Conservation (phyloP, 2,797 vertebrate species). For the Kryptolebias ocellatus region DNA sequence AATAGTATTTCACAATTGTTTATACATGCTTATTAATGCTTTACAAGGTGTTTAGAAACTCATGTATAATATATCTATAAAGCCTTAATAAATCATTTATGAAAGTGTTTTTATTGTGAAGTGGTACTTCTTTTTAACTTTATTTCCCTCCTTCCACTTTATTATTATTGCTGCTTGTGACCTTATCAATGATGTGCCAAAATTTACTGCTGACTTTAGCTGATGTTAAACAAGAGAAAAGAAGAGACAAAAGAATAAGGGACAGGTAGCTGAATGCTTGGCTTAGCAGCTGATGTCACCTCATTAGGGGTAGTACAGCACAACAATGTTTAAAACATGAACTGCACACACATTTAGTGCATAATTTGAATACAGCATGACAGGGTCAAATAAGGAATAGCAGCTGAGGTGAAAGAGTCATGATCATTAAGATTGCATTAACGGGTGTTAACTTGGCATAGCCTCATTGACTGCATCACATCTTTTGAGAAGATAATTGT, state of each 20-base stretch:
- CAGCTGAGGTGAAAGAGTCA: conserved; percentile 56
- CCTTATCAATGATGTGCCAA: conserved; percentile 65
- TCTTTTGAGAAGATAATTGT: conserved; percentile 25
- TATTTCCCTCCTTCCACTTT: conserved; percentile 2
- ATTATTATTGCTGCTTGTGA: conserved; percentile 55
- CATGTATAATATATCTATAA: too few relatives aligned
- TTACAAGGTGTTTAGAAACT: too few relatives aligned
- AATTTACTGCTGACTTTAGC: conserved; percentile 55
- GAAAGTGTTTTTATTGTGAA: too few relatives aligned
- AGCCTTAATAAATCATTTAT: too few relatives aligned
- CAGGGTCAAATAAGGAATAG: conserved; percentile 55
- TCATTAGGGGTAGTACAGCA: conserved; percentile 71
- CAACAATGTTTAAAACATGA: conserved; percentile 83
- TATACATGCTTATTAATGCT: too few relatives aligned
- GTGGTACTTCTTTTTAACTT: neutral
- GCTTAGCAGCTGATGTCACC: conserved; percentile 77
- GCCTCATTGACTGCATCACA: conserved; percentile 11
- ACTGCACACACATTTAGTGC: conserved; percentile 68
- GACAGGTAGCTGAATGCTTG: conserved; percentile 58
- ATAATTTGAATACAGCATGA: conserved; percentile 70
- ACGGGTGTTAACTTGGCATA: conserved; percentile 51
- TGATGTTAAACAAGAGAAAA: conserved; percentile 59
- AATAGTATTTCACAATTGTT: too few relatives aligned
- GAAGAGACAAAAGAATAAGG: conserved; percentile 40
- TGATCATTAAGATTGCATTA: conserved; percentile 64